A percentile compares a stretch with the other conserved stretches of the same genome.
phyloP scores from a whole-genome alignment of 2,113 vertebrate species.

The Cephalopterus ornatus region DNA sequence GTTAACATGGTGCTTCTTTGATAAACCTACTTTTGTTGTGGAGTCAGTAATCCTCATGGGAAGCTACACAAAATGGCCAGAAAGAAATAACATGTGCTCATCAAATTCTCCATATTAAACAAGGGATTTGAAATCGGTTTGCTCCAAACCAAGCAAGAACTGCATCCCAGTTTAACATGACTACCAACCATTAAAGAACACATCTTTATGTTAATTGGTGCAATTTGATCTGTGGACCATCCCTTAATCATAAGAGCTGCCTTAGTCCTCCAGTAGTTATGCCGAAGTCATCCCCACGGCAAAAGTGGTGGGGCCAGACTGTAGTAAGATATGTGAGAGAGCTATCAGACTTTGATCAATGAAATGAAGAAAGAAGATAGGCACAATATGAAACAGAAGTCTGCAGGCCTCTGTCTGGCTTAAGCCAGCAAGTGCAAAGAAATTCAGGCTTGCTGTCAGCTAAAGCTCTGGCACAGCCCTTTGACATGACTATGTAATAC shows the following conservation, averaged over 20 bases:
- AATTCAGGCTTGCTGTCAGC: conserved; percentile 15
- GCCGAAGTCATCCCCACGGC: background rate
- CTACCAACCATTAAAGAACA: background rate
- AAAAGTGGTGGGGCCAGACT: background rate
- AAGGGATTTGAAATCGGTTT: background rate
- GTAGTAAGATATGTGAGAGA: background rate
- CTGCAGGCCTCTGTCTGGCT: background rate
- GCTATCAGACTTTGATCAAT: background rate
- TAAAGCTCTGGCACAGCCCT: conserved; percentile 26
- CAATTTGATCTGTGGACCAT: background rate
- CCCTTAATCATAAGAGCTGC: background rate
- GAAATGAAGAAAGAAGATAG: background rate
- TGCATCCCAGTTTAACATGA: background rate
- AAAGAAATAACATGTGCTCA: background rate
- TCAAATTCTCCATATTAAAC: background rate
- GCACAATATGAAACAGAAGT: background rate
- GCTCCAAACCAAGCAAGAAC: background rate
- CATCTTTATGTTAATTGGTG: background rate
- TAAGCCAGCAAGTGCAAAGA: background rate
- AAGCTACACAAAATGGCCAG: background rate
- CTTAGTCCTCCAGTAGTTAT: background rate
- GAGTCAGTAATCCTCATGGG: background rate
- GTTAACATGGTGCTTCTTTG: background rate
- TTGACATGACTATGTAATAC: conserved; percentile 43
- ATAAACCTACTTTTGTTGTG: background rate